These are phyloP conservation scores for Stegana nigrithorax DNA, from an alignment of 2,888 invertebrate genomes.

Conservation along the genomic window DNA sequence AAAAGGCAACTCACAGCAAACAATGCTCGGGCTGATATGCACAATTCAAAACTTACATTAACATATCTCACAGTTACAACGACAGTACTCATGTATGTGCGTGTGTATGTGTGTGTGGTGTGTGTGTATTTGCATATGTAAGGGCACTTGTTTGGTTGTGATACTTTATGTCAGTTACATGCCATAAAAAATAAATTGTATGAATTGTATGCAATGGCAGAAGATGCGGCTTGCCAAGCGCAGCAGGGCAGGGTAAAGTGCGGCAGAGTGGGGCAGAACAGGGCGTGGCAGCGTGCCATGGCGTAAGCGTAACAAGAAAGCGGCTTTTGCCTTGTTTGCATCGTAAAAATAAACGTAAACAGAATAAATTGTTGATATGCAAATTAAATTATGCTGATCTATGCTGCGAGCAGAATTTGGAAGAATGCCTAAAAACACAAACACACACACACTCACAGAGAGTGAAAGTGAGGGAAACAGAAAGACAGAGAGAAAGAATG, in stretches of 20 bases:
- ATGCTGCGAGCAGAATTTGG: constrained; percentile 30
- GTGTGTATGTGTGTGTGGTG: neutral
- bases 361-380: constrained; percentile 60
- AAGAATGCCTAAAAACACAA: constrained; percentile 25
- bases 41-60: constrained; percentile 15
- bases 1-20: no score
- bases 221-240: no score
- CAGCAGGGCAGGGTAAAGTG: no score
- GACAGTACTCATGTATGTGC: neutral
- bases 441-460: neutral
- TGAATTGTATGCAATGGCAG: no score
- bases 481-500: no score
- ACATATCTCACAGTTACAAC: constrained; percentile 12
- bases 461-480: constrained; percentile 13
- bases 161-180: neutral
- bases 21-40: no score
- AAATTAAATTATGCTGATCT: constrained; percentile 59
- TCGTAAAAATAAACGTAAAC: constrained; percentile 48
- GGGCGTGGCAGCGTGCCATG: neutral
- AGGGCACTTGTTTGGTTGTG: no score
- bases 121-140: constrained; percentile 1
- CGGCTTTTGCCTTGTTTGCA: constrained; percentile 38
- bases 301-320: no score
- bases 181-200: constrained; percentile 6
- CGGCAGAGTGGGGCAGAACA: no score